These are phyloP conservation scores for Lumbricus terrestris DNA, from an alignment of 2,888 invertebrate genomes.

Conservation along the genomic window DNA sequence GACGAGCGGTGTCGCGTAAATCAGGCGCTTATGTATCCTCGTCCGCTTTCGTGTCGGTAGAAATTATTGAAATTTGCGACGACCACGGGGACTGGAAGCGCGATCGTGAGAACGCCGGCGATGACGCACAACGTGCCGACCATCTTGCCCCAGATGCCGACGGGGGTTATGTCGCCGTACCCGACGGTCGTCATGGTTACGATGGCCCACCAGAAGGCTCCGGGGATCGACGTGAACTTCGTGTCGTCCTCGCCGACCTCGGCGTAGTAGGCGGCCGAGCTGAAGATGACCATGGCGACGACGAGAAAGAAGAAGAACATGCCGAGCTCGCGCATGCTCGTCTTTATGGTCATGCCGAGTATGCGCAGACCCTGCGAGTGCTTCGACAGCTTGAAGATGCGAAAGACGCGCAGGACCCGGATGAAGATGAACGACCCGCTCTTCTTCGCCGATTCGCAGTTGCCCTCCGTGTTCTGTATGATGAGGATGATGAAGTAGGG, in stretches of 20 bases:
- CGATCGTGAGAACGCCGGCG: conserved; percentile 45
- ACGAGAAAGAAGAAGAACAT: conserved; percentile 56
- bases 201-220: conserved; percentile 58
- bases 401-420: conserved; percentile 53
- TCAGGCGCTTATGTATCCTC: conserved; percentile 40
- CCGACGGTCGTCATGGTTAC: conserved; percentile 50
- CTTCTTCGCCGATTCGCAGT: conserved; percentile 44
- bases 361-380: conserved; percentile 57
- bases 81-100: conserved; percentile 45
- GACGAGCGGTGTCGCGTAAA: conserved; percentile 8
- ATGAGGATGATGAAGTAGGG: conserved; percentile 54
- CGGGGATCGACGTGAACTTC: conserved; percentile 54
- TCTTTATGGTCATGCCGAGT: conserved; percentile 53
- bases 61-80: conserved; percentile 46
- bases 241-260: conserved; percentile 46
- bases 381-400: conserved; percentile 55
- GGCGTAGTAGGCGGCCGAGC: conserved; percentile 54
- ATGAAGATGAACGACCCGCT: conserved; percentile 45
- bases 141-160: conserved; percentile 43
- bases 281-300: conserved; percentile 56
- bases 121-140: conserved; percentile 45
- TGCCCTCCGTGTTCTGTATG: conserved; percentile 41
- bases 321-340: conserved; percentile 52
- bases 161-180: conserved; percentile 45
- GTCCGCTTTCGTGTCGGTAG: conserved; percentile 44